Evolutionary conservation across 2,888 invertebrate species (phyloP).

Genomic region (Hirtodrosophila alboralis): DNA sequence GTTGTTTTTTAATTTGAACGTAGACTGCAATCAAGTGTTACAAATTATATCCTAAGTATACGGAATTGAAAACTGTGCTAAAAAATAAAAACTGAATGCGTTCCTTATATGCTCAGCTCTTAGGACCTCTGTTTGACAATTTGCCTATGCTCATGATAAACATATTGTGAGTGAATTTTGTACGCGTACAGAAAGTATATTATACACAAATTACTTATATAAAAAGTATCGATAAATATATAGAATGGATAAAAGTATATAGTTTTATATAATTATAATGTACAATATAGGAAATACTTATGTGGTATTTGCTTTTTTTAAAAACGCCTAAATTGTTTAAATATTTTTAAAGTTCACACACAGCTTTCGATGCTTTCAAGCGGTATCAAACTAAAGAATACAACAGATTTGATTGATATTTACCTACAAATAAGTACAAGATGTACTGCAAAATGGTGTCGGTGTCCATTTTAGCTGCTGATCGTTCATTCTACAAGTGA

Average conservation of each 20-base stretch:
- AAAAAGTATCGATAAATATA: constrained; percentile 9
- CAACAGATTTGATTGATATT: constrained; percentile 1
- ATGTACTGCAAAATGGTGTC: constrained; percentile 50
- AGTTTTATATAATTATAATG: constrained; percentile 40
- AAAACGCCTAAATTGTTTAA: constrained; percentile 53
- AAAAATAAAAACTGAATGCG: constrained; percentile 25
- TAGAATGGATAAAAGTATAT: constrained; percentile 26
- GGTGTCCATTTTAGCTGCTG: constrained; percentile 64
- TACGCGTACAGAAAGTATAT: constrained; percentile 27
- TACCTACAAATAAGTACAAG: constrained; percentile 14
- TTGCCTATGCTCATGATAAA: constrained; percentile 3
- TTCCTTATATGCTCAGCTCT: constrained; percentile 20
- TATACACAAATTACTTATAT: constrained; percentile 6
- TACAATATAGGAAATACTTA: constrained; percentile 25
- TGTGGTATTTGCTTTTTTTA: constrained; percentile 72
- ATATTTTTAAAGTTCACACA: constrained; percentile 32
- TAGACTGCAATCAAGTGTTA: constrained; percentile 41
- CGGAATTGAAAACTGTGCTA: constrained; percentile 43
- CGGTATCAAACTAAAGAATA: constrained; percentile 18
- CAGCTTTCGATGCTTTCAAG: constrained; percentile 16
- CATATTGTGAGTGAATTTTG: constrained; percentile 51
- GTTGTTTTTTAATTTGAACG: constrained; percentile 19
- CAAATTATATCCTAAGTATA: constrained; percentile 20
- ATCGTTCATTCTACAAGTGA: constrained; percentile 17
- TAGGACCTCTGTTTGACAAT: not conserved